A percentile compares a stretch with the other conserved stretches of the same genome.
phyloP scores from a whole-genome alignment of 2,113 vertebrate species.

The Misgurnus mizolepis region DNA sequence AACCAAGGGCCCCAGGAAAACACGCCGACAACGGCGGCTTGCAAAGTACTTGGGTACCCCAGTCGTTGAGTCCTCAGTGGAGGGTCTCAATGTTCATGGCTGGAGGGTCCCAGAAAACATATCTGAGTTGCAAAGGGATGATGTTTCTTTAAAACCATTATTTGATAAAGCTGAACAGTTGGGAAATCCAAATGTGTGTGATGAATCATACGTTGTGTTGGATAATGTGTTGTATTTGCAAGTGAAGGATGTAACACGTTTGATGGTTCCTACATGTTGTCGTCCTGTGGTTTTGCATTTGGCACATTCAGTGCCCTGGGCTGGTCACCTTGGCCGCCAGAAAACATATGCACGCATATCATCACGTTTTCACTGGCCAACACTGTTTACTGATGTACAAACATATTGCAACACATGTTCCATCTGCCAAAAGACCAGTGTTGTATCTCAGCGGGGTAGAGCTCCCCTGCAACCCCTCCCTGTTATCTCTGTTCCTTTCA shows the following conservation, averaged over 20 bases:
- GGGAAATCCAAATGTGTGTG: too few relatives aligned
- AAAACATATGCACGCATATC: background rate
- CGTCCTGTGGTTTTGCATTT: background rate
- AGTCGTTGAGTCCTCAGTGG: background rate
- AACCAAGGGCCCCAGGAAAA: background rate
- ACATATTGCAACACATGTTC: background rate
- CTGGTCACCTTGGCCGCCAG: background rate
- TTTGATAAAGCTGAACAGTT: too few relatives aligned
- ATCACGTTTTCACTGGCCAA: background rate
- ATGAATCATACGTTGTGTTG: background rate
- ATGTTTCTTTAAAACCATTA: too few relatives aligned
- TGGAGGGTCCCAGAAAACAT: background rate
- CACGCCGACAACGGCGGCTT: background rate
- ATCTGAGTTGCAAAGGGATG: too few relatives aligned
- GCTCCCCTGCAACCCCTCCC: background rate
- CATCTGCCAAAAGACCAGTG: background rate
- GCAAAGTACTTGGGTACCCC: background rate
- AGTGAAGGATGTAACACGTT: background rate
- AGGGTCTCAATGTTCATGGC: background rate
- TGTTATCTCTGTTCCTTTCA: background rate
- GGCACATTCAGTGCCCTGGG: background rate
- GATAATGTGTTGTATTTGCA: background rate
- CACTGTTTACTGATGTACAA: constrained; percentile 13
- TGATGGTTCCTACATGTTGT: background rate
- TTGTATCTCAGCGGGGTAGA: background rate